Percentiles rank a stretch among this genome's conserved stretches.
Conservation (phyloP, 2,888 invertebrate species). For the Meandrusa payeni region DNA sequence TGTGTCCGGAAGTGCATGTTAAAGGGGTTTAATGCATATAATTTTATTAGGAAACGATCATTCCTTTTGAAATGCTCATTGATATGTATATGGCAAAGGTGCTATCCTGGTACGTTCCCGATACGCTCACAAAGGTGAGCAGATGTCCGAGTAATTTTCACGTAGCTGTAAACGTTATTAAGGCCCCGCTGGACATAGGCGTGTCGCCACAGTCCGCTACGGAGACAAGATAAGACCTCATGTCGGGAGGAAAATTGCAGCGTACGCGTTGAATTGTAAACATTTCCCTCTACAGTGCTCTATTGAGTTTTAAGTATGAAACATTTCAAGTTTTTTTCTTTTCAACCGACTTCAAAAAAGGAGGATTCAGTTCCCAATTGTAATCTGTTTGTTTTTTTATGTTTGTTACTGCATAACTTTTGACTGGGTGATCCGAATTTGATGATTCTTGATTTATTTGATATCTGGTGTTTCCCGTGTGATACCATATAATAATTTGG, state of each 20-base stretch:
- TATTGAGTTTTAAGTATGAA: neutral
- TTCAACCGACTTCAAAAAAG: too few relatives aligned
- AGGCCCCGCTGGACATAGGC: constrained; percentile 6
- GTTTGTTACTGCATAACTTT: too few relatives aligned
- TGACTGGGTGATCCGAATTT: too few relatives aligned
- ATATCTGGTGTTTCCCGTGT: too few relatives aligned
- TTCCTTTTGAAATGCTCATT: neutral
- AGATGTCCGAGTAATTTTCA: constrained; percentile 18
- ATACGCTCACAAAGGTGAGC: constrained; percentile 7
- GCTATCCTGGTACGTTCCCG: too few relatives aligned
- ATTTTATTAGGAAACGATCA: neutral
- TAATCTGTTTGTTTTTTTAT: too few relatives aligned
- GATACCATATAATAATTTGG: too few relatives aligned
- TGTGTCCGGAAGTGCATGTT: too few relatives aligned
- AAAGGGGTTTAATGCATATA: too few relatives aligned
- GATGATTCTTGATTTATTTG: too few relatives aligned
- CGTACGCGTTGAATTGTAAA: constrained; percentile 25
- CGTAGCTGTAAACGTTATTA: constrained; percentile 7
- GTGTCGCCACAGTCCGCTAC: constrained; percentile 8
- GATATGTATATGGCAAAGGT: neutral
- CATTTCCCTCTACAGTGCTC: constrained; percentile 1
- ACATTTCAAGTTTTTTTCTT: too few relatives aligned
- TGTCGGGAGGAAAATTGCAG: constrained; percentile 46
- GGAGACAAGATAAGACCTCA: constrained; percentile 33
- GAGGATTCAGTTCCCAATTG: too few relatives aligned